These are phyloP conservation scores for Sarotherodon lohbergeri DNA, from an alignment of 2,113 vertebrate species.

Conservation along the genomic window DNA sequence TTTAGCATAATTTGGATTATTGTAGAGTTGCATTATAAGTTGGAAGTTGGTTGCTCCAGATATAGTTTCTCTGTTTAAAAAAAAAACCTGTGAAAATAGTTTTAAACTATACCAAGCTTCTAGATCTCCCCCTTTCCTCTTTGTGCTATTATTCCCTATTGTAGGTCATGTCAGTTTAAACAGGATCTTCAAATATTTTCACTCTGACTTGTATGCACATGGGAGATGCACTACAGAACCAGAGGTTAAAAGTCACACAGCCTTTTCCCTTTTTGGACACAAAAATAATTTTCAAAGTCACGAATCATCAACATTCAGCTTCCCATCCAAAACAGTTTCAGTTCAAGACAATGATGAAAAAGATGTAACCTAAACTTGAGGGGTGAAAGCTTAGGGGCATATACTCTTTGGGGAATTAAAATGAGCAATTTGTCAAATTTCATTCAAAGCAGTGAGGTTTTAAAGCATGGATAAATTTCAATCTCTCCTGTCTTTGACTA, in stretches of 20 bases:
- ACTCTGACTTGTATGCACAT: constrained; percentile 49
- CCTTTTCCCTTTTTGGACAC: constrained; percentile 44
- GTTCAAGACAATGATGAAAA: constrained; percentile 32
- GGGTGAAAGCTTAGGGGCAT: constrained; percentile 33
- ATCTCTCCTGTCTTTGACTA: constrained; percentile 39
- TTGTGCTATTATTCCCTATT: constrained; percentile 11
- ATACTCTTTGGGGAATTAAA: constrained; percentile 43
- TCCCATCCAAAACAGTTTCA: constrained; percentile 24
- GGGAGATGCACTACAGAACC: constrained; percentile 37
- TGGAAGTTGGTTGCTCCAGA: not conserved
- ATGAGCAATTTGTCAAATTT: constrained; percentile 64
- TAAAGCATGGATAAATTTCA: constrained; percentile 36
- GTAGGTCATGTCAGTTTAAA: constrained; percentile 50
- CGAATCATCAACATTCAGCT: constrained; percentile 46
- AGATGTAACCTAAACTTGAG: constrained; percentile 31
- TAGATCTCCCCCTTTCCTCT: not conserved
- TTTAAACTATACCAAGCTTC: not conserved
- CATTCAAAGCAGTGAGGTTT: constrained; percentile 45
- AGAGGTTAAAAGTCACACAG: constrained; percentile 40
- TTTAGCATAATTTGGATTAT: not conserved
- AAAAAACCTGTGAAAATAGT: not conserved
- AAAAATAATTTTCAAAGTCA: constrained; percentile 40
- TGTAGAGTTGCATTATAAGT: not conserved
- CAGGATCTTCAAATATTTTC: constrained; percentile 54
- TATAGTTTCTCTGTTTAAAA: not conserved